Conservation (phyloP, 2,888 invertebrate genomes). For the Acutogordius australiensis region DNA sequence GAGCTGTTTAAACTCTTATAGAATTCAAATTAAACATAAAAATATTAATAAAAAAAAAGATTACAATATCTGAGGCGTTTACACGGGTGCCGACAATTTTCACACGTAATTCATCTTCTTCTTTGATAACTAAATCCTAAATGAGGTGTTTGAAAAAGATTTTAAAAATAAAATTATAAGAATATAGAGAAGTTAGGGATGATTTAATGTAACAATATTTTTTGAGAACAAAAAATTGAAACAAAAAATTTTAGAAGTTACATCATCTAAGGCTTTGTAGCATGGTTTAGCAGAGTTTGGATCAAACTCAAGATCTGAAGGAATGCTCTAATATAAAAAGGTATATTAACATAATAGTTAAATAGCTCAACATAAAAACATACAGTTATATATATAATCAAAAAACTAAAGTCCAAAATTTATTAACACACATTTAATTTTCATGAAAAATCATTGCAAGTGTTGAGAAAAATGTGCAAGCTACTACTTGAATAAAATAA, state of each 20-base stretch:
- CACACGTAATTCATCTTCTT: conserved; percentile 77
- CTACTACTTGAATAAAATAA: not conserved
- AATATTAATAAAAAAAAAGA: too few relatives aligned
- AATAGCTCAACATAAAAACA: too few relatives aligned
- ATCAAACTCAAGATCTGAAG: conserved; percentile 96
- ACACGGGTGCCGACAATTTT: conserved; percentile 96
- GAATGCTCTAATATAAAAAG: conserved; percentile 46
- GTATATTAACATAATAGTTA: not conserved
- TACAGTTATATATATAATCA: too few relatives aligned
- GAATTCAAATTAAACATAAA: too few relatives aligned
- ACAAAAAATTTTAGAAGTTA: conserved; percentile 22
- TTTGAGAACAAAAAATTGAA: conserved; percentile 18
- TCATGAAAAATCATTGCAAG: not conserved
- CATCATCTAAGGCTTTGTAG: conserved; percentile 36
- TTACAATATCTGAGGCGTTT: conserved; percentile 66
- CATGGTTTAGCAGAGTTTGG: conserved; percentile 87
- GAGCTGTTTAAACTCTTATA: too few relatives aligned
- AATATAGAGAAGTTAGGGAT: not conserved
- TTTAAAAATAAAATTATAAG: not conserved
- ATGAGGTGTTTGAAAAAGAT: conserved; percentile 16
- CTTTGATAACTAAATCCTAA: conserved; percentile 66
- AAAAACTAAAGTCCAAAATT: too few relatives aligned
- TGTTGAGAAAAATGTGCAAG: not conserved
- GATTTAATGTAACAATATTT: not conserved
- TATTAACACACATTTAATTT: too few relatives aligned